A percentile compares a stretch with the other conserved stretches of the same genome.
phyloP scores from a whole-genome alignment of 2,797 vertebrate genomes.

The Cottoperca gobio region DNA sequence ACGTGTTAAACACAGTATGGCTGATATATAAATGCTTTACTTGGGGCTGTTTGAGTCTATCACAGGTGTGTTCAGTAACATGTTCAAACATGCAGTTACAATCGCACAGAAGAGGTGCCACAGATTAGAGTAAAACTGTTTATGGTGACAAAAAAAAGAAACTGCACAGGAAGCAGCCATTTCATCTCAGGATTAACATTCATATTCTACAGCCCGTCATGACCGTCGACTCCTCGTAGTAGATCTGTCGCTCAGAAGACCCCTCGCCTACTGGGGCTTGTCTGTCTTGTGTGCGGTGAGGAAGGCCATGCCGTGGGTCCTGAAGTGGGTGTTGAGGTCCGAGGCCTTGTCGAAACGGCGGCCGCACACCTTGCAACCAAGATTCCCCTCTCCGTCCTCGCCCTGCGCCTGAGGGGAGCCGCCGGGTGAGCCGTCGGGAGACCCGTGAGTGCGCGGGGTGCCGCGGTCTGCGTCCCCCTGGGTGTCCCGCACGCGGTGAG shows the following conservation, averaged over 20 bases:
- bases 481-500: constrained; percentile 90
- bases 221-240: neutral
- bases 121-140: constrained; percentile 60
- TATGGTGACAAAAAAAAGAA: constrained; percentile 56
- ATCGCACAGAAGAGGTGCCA: constrained; percentile 68
- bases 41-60: constrained; percentile 44
- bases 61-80: constrained; percentile 58
- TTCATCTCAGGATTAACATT: constrained; percentile 67
- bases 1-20: constrained; percentile 53
- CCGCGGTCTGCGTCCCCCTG: constrained; percentile 71
- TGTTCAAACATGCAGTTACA: constrained; percentile 78
- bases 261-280: constrained; percentile 81
- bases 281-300: constrained; percentile 93
- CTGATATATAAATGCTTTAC: constrained; percentile 65
- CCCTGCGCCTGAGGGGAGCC: constrained; percentile 69
- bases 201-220: constrained; percentile 48
- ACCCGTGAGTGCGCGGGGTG: constrained; percentile 56
- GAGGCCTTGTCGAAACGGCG: constrained; percentile 91
- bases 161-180: constrained; percentile 61
- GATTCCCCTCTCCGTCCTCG: constrained; percentile 81
- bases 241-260: constrained; percentile 8
- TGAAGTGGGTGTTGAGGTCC: constrained; percentile 96
- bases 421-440: constrained; percentile 80
- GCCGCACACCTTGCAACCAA: constrained; percentile 92
- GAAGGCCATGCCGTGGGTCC: constrained; percentile 98